phyloP scores from a whole-genome alignment of 1,140 invertebrate species.

The Platyscapa corneri region DNA sequence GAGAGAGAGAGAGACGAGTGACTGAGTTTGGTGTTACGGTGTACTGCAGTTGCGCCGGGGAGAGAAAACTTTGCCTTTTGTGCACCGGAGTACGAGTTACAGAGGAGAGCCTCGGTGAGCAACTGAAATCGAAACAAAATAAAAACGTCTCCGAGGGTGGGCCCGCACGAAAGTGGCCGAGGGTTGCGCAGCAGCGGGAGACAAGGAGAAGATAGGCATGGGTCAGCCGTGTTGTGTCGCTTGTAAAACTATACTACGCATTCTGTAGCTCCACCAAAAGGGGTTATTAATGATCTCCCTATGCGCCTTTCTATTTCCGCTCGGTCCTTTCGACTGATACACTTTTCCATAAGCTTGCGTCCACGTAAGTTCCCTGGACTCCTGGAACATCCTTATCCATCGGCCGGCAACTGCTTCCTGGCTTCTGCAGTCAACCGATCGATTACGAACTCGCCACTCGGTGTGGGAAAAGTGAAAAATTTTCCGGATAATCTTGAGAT shows the following conservation, averaged over 20 bases:
- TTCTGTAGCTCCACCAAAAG: neutral
- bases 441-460: too few species aligned
- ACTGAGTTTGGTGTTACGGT: neutral
- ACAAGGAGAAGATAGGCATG: conserved; percentile 35
- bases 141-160: conserved; percentile 36
- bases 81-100: neutral
- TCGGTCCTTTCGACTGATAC: neutral
- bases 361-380: too few species aligned
- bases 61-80: conserved; percentile 4
- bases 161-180: neutral
- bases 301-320: conserved; percentile 3
- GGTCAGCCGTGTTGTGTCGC: neutral
- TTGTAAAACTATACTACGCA: neutral
- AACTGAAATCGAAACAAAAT: conserved; percentile 37
- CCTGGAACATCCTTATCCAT: too few species aligned
- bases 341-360: neutral
- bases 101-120: neutral
- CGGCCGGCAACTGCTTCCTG: too few species aligned
- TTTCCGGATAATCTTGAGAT: too few species aligned
- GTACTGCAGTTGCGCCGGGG: neutral
- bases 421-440: too few species aligned
- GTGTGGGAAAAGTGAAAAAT: too few species aligned
- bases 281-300: conserved; percentile 45
- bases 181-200: conserved; percentile 24
- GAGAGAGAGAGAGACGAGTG: neutral